Evolutionary conservation across 2,888 invertebrate genomes (phyloP), one percentile per base, ranked within the genome.

Genomic region (Didymodactylos carnosus): DNA sequence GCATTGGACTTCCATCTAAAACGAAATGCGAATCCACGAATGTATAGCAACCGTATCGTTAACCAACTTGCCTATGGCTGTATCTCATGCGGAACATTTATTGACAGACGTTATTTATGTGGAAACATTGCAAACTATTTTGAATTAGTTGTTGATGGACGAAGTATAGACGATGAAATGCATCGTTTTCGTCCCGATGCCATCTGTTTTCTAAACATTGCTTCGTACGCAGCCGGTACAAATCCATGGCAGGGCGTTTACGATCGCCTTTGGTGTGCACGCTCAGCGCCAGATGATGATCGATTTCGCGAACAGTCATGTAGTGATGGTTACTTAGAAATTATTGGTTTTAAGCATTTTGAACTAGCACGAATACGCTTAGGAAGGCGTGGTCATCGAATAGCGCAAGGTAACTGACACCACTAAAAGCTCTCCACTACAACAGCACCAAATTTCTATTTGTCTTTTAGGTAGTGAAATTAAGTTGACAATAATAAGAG

Each of bases 301-400:
- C 19, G 29, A 35, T 62, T 62, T 62, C 53, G 53, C n/a, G 53
- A 62, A 62, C 53, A 62, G 6, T 35, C 19, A 35, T 62, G 53
- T 62, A 35, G 29, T 29, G 75, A 75, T 71, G 75, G 75, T 16
- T 27, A 39, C 10, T 71, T 75, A 16, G 75, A 75, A 70, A 46
- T 75, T n/a, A 72, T 75, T 25, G 75, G 70, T 19, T 72, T 51
- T 27, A 72, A n/a, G 25, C 69, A 72, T 27, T 70, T 70, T 27
- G 69, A 73, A 51, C 40, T 75, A 16, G 72, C 62, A 69, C n/a
- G 40, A 19, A 46, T 41, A 27, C 29, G 19, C 13, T 19, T 40
- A 43, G 27, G 69, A 27, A n/a, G 41, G 19, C 39, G 23, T 53
- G 23, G 62, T 39, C 25, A 46, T 25, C 69, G 51, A 16, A 39